A percentile compares a stretch with the other conserved stretches of the same genome.
These are phyloP conservation scores for Strix aluco DNA, from an alignment of 2,113 vertebrate genomes.

Conservation along the genomic window DNA sequence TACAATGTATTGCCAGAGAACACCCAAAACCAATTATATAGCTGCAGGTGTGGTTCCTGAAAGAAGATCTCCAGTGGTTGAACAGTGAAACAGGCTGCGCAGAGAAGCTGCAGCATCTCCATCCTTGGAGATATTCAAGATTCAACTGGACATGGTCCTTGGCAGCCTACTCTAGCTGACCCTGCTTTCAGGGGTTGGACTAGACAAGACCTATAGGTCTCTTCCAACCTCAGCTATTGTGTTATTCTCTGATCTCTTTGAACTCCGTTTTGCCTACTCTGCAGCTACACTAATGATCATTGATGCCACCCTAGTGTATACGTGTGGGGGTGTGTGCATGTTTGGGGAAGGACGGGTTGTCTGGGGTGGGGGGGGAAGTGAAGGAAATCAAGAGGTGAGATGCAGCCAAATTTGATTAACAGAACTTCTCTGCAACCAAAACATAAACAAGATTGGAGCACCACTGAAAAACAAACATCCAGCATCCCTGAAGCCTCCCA, in stretches of 20 bases:
- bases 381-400: background rate
- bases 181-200: background rate
- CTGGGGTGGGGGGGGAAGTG: background rate
- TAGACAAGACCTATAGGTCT: fast-evolving
- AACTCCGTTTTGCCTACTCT: background rate
- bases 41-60: background rate
- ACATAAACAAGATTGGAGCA: background rate
- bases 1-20: background rate
- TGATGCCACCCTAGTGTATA: background rate
- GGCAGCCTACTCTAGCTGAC: background rate
- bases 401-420: background rate
- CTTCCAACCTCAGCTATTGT: background rate
- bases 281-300: background rate
- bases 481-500: background rate
- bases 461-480: background rate
- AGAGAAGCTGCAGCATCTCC: background rate
- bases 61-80: background rate
- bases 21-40: background rate
- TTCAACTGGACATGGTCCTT: background rate
- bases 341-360: background rate
- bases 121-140: background rate
- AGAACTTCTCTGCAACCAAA: background rate
- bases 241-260: background rate
- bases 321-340: fast-evolving
- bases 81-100: background rate